phyloP scores from a whole-genome alignment of 1,140 invertebrate species.

The Propsilocerus akamusi region DNA sequence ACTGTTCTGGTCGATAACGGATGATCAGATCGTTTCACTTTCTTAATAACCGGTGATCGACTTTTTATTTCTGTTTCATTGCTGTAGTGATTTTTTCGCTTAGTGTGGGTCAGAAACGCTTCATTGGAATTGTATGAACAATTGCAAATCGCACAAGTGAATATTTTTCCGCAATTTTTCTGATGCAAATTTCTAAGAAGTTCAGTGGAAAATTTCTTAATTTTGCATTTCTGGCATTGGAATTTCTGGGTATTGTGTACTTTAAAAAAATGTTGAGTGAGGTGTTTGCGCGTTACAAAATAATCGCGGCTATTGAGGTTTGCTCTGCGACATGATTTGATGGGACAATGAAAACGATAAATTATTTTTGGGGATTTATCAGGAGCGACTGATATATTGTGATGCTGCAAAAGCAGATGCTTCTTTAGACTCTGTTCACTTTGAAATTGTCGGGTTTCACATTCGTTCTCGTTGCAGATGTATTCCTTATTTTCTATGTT shows the following conservation, averaged over 20 bases:
- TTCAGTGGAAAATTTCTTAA: conserved; percentile 35
- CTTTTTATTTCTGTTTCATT: neutral
- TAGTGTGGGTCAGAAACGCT: conserved; percentile 34
- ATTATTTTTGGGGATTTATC: neutral
- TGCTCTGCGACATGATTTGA: neutral
- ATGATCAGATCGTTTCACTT: neutral
- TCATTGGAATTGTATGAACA: conserved; percentile 31
- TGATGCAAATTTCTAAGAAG: conserved; percentile 26
- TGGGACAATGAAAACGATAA: neutral
- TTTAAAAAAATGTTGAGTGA: neutral
- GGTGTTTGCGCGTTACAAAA: neutral
- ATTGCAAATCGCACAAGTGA: conserved; percentile 29
- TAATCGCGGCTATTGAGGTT: neutral
- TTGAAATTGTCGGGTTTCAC: neutral
- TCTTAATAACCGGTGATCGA: no score
- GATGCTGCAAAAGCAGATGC: no score
- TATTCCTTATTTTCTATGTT: neutral
- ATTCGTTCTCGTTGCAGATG: neutral
- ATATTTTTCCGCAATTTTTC: conserved; percentile 29
- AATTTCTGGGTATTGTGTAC: neutral
- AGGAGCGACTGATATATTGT: neutral
- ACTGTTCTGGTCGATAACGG: neutral
- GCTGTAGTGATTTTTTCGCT: conserved; percentile 26
- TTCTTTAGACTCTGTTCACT: neutral
- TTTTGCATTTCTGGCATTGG: conserved; percentile 7